Percentiles rank a stretch among this genome's conserved stretches.
Evolutionary conservation across 2,113 vertebrate species (phyloP).

Genomic region (Crypturellus undulatus): DNA sequence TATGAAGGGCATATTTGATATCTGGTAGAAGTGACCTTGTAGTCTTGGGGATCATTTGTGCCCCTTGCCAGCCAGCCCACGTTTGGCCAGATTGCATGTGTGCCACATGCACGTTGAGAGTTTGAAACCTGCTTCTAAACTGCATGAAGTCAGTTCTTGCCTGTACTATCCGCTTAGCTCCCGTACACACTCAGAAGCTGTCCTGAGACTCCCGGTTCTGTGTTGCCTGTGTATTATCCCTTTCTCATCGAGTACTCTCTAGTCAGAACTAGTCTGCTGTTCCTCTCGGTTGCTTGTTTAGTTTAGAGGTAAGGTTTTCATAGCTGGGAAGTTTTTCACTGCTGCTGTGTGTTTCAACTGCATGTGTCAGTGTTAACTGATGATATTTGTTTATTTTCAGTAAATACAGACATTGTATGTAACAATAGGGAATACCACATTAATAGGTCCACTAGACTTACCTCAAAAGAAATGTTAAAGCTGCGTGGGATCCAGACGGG

Average conservation of each 20-base stretch:
- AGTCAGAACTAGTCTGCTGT: background rate
- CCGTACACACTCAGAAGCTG: background rate
- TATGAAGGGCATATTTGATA: background rate
- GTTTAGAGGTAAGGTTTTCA: background rate
- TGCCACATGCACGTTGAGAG: background rate
- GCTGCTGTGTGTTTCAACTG: background rate
- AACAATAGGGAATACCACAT: background rate
- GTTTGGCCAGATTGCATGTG: background rate
- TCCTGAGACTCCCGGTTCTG: background rate
- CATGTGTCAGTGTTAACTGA: background rate
- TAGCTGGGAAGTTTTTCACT: background rate
- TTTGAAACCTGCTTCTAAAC: background rate
- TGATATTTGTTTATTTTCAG: background rate
- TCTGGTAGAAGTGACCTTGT: background rate
- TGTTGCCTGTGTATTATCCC: background rate
- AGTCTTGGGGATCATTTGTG: background rate
- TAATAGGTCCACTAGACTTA: background rate
- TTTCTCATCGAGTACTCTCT: background rate
- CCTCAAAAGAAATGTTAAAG: background rate
- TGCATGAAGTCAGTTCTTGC: background rate
- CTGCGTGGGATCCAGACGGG: background rate
- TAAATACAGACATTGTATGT: background rate
- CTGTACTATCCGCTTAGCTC: background rate
- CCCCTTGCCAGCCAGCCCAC: background rate
- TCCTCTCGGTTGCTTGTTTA: background rate